Evolutionary conservation across 2,888 invertebrate species (phyloP), one percentile per base, ranked within the genome.

Genomic region (Neelides folsomi): DNA sequence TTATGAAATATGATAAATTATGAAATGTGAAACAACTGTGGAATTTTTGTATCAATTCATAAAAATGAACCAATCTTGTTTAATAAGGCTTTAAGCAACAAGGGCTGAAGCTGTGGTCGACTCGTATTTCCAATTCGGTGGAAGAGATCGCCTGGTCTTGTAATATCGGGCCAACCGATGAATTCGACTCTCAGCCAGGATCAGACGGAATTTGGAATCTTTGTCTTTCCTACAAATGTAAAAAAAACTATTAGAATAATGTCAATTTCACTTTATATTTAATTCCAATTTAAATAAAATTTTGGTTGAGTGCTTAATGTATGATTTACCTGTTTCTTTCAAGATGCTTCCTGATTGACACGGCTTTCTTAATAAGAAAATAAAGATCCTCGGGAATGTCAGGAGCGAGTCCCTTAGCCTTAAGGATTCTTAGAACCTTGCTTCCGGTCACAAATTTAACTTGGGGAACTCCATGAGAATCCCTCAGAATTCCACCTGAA

Each of bases 71-170:
- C 7, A 27, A 27, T 27, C 27, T 27, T 27, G 27, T 27, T 27
- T 27, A 27, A 27, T 27, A 27, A 5, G 3, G 3, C 27, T 44
- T 87, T 89, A 98, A 70, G 97, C 92, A 67, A 98, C 95, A 72
- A 98, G 79, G 69, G 98, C 95, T 62, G 97, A 97, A 49, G 98
- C 98, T 56, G 98, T 98, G 72, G 88, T 87, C 39, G 93, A 93
- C 74, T 94, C 94, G 70, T 98, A 99, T 74, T 94, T 98, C 98
- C 98, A 98, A 76, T 87, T 95, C 41, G 98, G 94, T 52, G 97
- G 84, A 58, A 97, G 78, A 57, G 93, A 87, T 67, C 83, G 83
- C 77, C 88, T 93, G 49, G 87, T 87, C 74, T 98, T 98, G 80
- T 97, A 99, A 74, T 99, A 99, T 65, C 98, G 83, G 46, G 95